Evolutionary conservation across 1,140 invertebrate species (phyloP), one percentile per base, ranked within the genome.

Genomic region (Temnothorax curvispinosus): DNA sequence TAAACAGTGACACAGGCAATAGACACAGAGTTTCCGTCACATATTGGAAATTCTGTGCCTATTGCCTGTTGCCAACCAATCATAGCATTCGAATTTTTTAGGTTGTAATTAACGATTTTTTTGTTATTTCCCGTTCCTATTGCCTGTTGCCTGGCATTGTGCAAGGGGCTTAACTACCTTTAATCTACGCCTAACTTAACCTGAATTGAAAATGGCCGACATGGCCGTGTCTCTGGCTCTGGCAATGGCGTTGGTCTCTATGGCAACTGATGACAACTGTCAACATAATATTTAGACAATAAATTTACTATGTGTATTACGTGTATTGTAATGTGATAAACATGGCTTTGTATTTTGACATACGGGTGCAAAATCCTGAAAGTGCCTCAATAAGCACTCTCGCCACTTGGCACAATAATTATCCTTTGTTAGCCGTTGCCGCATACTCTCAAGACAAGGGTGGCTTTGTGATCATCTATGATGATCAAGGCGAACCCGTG

Each of bases 361-460:
- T 96, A 75, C 97, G 97, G 90, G 96, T 98, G 27, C 96, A 96
- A 94, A 97, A 97, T 94, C 91, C 96, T 54, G 97, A 98, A 92
- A 93, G 92, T 75, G 96, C 97, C 92, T 96, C 97, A 4, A 97
- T 98, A 69, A 97, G 97, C 88, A 97, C 97, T 52, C 96, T 97
- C 67, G 96, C 97, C 64, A 96, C 96, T 85, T 99, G 98, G 98
- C 98, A 98, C 94, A 95, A 96, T 32, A 96, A 96, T 85, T 96
- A 97, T 86, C 97, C 98, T 0, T 93, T 99, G 35, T 94, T 99
- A 47, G 98, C 98, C 62, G 97, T 99, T 56, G 97, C 98, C 15
- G 97, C 98, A 3, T 98, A 97, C 94, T 98, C 97, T 91, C 97
- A 98, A 94, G 98, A 98, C 85, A 97, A 97, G 92, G 98, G 98